Evolutionary conservation across 2,888 invertebrate species (phyloP).

Genomic region (Melanostoma mellinum): DNA sequence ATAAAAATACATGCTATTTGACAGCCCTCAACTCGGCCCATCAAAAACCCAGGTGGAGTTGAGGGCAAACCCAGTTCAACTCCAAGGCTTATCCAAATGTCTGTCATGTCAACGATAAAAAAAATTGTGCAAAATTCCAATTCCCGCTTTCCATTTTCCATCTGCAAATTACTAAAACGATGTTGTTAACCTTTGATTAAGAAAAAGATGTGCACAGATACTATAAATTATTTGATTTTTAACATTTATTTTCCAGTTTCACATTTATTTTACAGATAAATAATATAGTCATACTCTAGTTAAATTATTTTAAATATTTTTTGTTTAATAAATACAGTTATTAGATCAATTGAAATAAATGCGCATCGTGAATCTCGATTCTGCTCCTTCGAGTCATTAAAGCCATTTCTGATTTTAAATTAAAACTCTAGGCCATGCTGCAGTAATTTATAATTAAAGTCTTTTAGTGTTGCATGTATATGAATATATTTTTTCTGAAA

Average conservation of each 20-base stretch:
- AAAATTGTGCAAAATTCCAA: too few species aligned
- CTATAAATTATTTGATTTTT: constrained; percentile 24
- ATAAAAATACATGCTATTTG: too few species aligned
- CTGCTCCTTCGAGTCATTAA: neutral
- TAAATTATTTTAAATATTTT: constrained; percentile 46
- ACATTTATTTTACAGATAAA: constrained; percentile 61
- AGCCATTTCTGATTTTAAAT: neutral
- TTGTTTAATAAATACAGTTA: constrained; percentile 57
- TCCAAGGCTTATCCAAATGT: too few species aligned
- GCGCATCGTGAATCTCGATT: constrained; percentile 19
- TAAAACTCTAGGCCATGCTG: constrained; percentile 5
- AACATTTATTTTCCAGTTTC: constrained; percentile 64
- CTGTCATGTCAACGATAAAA: too few species aligned
- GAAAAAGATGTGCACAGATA: neutral
- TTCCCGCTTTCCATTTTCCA: too few species aligned
- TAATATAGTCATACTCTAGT: constrained; percentile 35
- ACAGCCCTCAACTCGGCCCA: too few species aligned
- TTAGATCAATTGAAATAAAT: constrained; percentile 29
- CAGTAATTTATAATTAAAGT: constrained; percentile 33
- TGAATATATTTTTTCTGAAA: constrained; percentile 54
- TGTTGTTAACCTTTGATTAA: too few species aligned
- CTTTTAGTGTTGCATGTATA: constrained; percentile 53
- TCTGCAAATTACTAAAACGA: too few species aligned
- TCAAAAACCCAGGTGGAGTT: too few species aligned
- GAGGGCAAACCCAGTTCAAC: too few species aligned